phyloP scores from a whole-genome alignment of 2,888 invertebrate genomes.

The Meteorus cinctellus region DNA sequence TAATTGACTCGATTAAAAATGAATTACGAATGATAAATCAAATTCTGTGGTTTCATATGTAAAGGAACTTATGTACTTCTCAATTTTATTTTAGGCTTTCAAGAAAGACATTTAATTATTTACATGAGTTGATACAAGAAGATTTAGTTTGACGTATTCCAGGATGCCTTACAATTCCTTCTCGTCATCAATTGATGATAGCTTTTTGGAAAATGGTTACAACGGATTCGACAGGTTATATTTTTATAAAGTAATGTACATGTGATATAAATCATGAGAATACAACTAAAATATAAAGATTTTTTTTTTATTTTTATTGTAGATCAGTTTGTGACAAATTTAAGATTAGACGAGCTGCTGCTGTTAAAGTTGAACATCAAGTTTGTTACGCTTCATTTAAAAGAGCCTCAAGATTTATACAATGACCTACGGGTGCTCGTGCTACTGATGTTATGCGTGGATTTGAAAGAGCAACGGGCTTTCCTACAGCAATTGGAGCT shows the following conservation, averaged over 20 bases:
- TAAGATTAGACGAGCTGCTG: neutral
- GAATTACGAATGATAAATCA: too few relatives aligned
- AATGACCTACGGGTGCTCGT: neutral
- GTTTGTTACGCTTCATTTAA: neutral
- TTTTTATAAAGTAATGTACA: neutral
- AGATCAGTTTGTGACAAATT: neutral
- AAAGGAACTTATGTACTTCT: too few relatives aligned
- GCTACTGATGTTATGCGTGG: slow-evolving; percentile 14
- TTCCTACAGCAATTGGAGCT: neutral
- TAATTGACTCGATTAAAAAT: too few relatives aligned
- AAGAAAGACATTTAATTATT: neutral
- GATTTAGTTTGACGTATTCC: neutral
- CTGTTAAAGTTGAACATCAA: neutral
- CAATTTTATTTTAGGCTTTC: neutral
- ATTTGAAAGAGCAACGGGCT: neutral
- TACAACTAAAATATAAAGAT: neutral
- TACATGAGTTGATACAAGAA: neutral
- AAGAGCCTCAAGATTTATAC: neutral
- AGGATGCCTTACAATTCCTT: neutral
- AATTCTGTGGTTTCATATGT: too few relatives aligned
- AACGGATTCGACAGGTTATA: neutral
- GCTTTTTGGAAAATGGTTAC: neutral
- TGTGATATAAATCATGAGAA: too few relatives aligned
- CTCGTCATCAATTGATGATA: neutral
- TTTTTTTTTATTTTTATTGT: neutral